Evolutionary conservation across 2,797 vertebrate genomes (phyloP).

Genomic region (Capromys pilorides): DNA sequence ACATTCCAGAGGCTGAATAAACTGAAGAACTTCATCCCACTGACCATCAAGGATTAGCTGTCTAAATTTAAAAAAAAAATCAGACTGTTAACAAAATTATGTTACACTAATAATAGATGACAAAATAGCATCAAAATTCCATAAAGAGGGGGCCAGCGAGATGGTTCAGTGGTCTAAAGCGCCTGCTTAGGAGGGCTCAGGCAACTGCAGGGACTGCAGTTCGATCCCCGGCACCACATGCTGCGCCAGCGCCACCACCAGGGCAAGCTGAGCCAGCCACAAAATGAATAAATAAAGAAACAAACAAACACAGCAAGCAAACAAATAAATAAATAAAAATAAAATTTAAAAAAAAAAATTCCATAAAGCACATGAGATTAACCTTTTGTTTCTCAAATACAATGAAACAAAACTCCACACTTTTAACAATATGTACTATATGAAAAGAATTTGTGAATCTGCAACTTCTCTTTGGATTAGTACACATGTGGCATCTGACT

Average conservation of each 20-base stretch:
- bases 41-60: conserved; percentile 97
- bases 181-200: too few relatives aligned
- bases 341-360: too few relatives aligned
- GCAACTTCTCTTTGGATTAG: conserved; percentile 17
- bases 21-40: conserved; percentile 99
- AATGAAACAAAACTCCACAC: conserved; percentile 50
- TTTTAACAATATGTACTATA: not conserved
- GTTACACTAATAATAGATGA: conserved; percentile 19
- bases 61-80: conserved; percentile 84
- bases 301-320: too few relatives aligned
- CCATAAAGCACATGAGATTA: conserved; percentile 54
- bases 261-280: too few relatives aligned
- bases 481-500: not conserved
- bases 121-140: not conserved
- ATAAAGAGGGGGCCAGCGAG: too few relatives aligned
- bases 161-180: too few relatives aligned
- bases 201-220: too few relatives aligned
- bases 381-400: not conserved
- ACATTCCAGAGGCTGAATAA: conserved; percentile 97
- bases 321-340: too few relatives aligned
- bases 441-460: conserved; percentile 30
- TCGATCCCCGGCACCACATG: too few relatives aligned
- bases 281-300: too few relatives aligned
- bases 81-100: conserved; percentile 35
- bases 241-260: too few relatives aligned